Evolutionary conservation across 2,888 invertebrate genomes (phyloP).

Genomic region (Eugnorisma glareosa): DNA sequence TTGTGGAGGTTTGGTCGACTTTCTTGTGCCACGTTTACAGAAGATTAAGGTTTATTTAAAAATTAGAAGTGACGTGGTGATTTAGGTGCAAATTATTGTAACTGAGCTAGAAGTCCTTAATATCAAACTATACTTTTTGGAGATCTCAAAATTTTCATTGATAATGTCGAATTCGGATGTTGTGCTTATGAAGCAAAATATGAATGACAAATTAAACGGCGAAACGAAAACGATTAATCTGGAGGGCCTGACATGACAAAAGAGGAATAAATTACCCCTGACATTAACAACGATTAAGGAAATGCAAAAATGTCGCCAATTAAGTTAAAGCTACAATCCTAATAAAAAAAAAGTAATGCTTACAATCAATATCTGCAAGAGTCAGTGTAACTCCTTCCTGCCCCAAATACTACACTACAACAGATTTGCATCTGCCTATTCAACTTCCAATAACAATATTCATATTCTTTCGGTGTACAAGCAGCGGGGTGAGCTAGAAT

Average conservation of each 20-base stretch:
- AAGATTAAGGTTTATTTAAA: not conserved
- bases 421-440: conserved; percentile 24
- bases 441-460: conserved; percentile 45
- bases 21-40: not conserved
- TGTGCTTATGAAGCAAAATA: not conserved
- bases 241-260: not conserved
- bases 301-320: not conserved
- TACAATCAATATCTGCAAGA: conserved; percentile 13
- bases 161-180: not conserved
- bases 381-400: not conserved
- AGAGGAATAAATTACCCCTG: not conserved
- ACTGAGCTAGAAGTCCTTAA: not conserved
- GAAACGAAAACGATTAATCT: conserved; percentile 12
- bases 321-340: not conserved
- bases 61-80: not conserved
- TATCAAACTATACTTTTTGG: not conserved
- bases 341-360: not conserved
- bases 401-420: not conserved
- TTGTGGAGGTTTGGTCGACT: not conserved
- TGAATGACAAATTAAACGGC: conserved; percentile 2
- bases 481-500: conserved; percentile 56
- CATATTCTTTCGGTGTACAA: conserved; percentile 60
- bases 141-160: not conserved
- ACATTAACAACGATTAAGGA: not conserved
- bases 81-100: not conserved